Evolutionary conservation across 2,113 vertebrate genomes (phyloP).

Genomic region (Andinoacara biseriatus): DNA sequence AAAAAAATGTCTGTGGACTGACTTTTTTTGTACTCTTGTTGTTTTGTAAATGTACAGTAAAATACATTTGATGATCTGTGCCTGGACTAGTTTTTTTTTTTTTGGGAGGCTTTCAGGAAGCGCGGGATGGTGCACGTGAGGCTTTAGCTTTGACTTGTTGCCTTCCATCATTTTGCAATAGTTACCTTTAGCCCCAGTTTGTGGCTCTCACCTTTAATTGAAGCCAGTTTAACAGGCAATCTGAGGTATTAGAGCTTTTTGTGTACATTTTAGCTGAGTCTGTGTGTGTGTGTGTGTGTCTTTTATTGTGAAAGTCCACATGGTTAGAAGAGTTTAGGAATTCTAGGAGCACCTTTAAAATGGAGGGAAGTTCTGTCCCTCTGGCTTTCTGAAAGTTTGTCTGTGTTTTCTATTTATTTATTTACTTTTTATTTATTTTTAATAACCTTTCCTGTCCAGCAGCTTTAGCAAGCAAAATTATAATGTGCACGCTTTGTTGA

Average conservation of each 20-base stretch:
- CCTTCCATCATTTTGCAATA: background rate
- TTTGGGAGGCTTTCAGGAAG: background rate
- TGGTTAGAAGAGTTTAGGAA: no score
- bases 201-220: background rate
- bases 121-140: background rate
- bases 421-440: no score
- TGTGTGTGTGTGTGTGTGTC: background rate
- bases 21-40: constrained; percentile 83
- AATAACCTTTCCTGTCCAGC: no score
- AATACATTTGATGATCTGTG: constrained; percentile 78
- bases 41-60: constrained; percentile 87
- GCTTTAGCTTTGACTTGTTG: background rate
- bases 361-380: background rate
- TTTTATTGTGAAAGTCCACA: no score
- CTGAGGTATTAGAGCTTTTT: no score
- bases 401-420: background rate
- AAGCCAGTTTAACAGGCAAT: background rate
- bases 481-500: no score
- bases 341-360: no score
- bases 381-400: background rate
- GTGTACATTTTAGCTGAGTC: no score
- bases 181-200: background rate
- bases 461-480: no score
- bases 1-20: constrained; percentile 75
- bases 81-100: background rate